Conservation (phyloP, 2,113 vertebrate genomes). For the Takifugu flavidus region DNA sequence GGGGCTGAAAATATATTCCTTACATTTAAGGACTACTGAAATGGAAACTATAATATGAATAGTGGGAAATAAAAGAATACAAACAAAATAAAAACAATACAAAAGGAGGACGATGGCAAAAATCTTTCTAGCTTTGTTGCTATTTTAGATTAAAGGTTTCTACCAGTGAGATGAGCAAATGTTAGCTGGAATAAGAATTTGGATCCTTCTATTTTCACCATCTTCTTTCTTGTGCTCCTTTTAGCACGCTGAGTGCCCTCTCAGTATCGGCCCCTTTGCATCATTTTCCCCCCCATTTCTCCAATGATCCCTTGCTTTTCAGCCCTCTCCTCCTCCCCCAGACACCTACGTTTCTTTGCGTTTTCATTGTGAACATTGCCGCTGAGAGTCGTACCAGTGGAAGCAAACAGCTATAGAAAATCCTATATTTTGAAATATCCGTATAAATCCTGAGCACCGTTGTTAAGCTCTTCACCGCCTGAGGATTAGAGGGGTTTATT, state of each 20-base stretch:
- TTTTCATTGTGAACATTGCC: constrained; percentile 12
- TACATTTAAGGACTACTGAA: background rate
- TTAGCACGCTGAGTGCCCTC: too few species aligned
- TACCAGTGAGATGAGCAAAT: too few species aligned
- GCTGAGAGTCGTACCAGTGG: constrained; percentile 24
- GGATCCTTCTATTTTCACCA: too few species aligned
- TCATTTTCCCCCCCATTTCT: background rate
- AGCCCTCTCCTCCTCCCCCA: background rate
- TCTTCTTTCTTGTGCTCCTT: too few species aligned
- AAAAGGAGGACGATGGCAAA: too few species aligned
- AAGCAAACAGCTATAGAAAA: constrained; percentile 42
- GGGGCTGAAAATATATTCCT: background rate
- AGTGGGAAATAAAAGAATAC: too few species aligned
- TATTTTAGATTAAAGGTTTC: too few species aligned
- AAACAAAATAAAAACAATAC: too few species aligned
- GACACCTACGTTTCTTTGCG: background rate
- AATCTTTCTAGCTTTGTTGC: too few species aligned
- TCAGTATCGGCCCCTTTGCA: background rate
- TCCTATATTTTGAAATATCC: constrained; percentile 52
- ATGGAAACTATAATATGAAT: background rate
- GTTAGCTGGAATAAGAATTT: too few species aligned
- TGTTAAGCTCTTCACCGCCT: constrained; percentile 54
- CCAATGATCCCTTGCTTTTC: background rate
- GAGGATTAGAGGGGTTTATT: constrained; percentile 52
- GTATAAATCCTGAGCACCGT: constrained; percentile 32